Conservation (phyloP, 2,888 invertebrate species). For the Oasisia sp. region DNA sequence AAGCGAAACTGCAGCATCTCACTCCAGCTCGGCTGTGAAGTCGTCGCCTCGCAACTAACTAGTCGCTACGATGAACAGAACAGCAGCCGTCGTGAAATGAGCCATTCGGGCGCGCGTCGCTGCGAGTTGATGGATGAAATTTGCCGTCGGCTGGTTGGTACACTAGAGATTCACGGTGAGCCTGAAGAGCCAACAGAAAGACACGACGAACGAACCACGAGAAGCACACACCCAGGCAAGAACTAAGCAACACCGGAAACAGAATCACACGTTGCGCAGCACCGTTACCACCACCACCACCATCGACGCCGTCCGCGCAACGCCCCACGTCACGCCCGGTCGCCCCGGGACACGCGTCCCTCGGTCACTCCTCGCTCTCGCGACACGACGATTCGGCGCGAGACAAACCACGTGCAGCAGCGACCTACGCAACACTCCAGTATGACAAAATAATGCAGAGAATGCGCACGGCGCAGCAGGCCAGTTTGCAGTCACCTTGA, state of each 20-base stretch:
- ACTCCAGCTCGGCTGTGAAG: constrained; percentile 4
- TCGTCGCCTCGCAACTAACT: neutral
- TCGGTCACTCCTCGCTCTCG: neutral
- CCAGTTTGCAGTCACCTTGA: constrained; percentile 5
- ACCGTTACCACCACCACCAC: neutral
- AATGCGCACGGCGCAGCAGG: constrained; percentile 5
- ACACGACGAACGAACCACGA: constrained; percentile 2
- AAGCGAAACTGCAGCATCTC: neutral
- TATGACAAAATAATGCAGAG: constrained; percentile 9
- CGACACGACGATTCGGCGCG: neutral
- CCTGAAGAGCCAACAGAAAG: constrained; percentile 3
- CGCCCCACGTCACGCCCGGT: neutral
- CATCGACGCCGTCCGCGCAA: neutral
- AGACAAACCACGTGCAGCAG: neutral
- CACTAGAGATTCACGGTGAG: neutral
- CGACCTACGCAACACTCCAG: constrained; percentile 13
- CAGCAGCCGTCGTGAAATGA: neutral
- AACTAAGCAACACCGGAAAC: neutral
- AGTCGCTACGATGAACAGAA: neutral
- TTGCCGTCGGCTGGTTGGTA: neutral
- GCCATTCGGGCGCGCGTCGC: neutral
- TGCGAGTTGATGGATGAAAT: constrained; percentile 1
- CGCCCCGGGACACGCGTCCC: neutral
- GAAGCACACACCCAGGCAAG: constrained; percentile 17
- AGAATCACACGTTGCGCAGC: constrained; percentile 10